These are phyloP conservation scores for Myotis myotis DNA, from an alignment of 2,797 vertebrate species.

Conservation along the genomic window DNA sequence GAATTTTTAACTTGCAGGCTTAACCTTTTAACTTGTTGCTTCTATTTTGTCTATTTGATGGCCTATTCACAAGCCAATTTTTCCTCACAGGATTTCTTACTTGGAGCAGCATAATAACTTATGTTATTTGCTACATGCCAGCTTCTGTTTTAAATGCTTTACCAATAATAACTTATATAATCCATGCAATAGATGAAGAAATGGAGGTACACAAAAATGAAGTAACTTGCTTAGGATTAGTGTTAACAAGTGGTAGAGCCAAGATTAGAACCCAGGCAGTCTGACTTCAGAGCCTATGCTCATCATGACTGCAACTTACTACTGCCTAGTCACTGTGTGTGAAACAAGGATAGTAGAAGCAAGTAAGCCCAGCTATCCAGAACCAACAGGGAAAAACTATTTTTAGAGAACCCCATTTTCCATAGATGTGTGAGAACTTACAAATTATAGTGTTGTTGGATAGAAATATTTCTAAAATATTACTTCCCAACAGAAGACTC, in stretches of 20 bases:
- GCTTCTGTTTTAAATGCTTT: neutral
- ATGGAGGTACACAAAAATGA: neutral
- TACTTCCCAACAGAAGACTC: neutral
- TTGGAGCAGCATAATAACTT: neutral
- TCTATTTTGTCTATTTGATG: neutral
- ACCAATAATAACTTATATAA: neutral
- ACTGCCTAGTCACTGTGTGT: neutral
- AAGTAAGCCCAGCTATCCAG: neutral
- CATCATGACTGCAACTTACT: neutral
- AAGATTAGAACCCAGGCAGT: neutral
- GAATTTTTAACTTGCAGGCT: neutral
- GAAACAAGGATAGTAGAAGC: neutral
- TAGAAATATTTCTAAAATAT: neutral
- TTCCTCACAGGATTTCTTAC: slow-evolving; percentile 20
- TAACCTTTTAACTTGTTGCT: neutral
- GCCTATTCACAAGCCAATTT: neutral
- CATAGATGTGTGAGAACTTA: neutral
- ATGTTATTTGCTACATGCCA: neutral
- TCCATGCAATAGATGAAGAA: neutral
- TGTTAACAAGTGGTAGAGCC: neutral
- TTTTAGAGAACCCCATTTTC: neutral
- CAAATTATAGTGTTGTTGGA: neutral
- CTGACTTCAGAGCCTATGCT: neutral
- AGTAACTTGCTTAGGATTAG: neutral
- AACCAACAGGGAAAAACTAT: neutral